Base-by-base conservation (phyloP, 2,113 vertebrate genomes). In the Amblyopsis rosae region DNA sequence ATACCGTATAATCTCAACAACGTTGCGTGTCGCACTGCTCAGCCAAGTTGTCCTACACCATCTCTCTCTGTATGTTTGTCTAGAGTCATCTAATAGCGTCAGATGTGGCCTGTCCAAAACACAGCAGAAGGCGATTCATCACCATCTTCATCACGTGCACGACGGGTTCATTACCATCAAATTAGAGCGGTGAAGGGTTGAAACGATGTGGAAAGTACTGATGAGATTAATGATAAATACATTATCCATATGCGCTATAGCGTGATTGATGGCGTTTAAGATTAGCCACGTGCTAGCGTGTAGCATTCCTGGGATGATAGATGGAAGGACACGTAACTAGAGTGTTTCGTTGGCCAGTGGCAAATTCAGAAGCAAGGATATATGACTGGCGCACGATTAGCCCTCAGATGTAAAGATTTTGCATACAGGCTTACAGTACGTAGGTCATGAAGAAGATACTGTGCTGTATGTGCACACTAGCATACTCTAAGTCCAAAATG, bases 81-180 rank as follows among this genome's bases (percentile, higher is more conserved):
- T 55, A 70, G 68, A 59, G 64, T 6, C 77, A 82, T 82, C 82
- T 80, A 82, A 86, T 83, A 77, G 85, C 84, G 85, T 88, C 82
- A 83, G 80, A 86, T 78, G 80, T 71, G 73, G 72, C 75, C 77
- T 84, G 83, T 86, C 82, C 72, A 82, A 83, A 83, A 81, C 66
- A 79, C 76, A 86, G 68, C 74, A 72, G 79, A 79, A 68, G 75
- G 77, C 75, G 56, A 83, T 87, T 87, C 82, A 84, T 89, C 86
- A 86, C 76, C 76, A 77, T 86, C 76, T 86, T 89, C 87, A 89
- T 89, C 85, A 87, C 87, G 80, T 73, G 70, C 82, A 82, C 75
- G 53, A 84, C 79, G 82, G 87, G 84, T 87, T 90, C 85, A 88
- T 89, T 89, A 89, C 85, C 87, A 87, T 82, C 85, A 90, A 82